Percentiles rank a stretch among this genome's conserved stretches.
Conservation (phyloP, 2,113 vertebrate species). For the Chloropsis hardwickii region DNA sequence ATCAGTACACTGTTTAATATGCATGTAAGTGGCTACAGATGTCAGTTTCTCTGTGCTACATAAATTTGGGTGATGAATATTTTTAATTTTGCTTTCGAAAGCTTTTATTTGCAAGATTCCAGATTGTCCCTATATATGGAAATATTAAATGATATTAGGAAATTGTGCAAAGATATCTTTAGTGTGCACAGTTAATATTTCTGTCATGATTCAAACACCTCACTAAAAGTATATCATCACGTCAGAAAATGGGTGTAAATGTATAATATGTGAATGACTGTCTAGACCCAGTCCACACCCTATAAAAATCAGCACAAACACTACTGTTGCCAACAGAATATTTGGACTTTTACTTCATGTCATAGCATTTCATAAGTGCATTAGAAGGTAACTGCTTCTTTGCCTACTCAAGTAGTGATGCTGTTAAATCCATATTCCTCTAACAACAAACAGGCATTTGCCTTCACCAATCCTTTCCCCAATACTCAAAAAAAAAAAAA, state of each 20-base stretch:
- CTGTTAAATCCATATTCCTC: background rate
- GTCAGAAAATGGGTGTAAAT: background rate
- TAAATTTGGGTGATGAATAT: slow-evolving; percentile 53
- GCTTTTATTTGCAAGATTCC: slow-evolving; percentile 34
- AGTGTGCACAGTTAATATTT: background rate
- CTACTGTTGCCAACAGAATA: background rate
- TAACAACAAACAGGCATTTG: background rate
- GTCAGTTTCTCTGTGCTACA: slow-evolving; percentile 35
- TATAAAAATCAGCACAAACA: background rate
- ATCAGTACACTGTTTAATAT: slow-evolving; percentile 46
- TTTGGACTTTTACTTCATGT: background rate
- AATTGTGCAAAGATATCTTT: slow-evolving; percentile 14
- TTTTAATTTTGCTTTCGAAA: slow-evolving; percentile 54
- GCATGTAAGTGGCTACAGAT: slow-evolving; percentile 60
- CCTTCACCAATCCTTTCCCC: background rate
- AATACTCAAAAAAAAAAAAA: background rate
- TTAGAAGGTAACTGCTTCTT: background rate
- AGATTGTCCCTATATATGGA: slow-evolving; percentile 29
- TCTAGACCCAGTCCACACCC: background rate
- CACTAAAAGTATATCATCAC: background rate
- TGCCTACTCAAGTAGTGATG: background rate
- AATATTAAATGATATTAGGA: slow-evolving; percentile 35
- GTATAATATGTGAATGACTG: background rate
- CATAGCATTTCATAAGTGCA: background rate
- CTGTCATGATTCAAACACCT: background rate